A percentile compares a stretch with the other conserved stretches of the same genome.
Evolutionary conservation across 2,797 vertebrate species (phyloP).

Genomic region (Vespertilio murinus): DNA sequence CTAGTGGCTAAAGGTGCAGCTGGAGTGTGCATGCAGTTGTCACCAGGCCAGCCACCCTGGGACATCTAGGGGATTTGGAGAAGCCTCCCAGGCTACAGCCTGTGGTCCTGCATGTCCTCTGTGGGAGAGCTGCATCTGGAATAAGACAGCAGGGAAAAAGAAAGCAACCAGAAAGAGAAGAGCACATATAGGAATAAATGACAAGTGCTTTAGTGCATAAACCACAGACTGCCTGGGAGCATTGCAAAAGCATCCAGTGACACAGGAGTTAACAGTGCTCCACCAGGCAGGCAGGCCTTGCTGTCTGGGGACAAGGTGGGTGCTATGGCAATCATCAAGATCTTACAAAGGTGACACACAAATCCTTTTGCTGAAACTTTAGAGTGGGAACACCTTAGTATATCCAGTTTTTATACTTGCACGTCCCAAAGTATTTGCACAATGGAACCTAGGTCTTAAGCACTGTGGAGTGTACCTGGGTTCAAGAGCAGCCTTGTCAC

Average conservation of each 20-base stretch:
- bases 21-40: too few relatives aligned
- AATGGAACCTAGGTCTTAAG: background rate
- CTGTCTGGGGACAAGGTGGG: background rate
- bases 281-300: background rate
- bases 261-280: background rate
- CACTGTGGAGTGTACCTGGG: background rate
- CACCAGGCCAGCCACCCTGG: background rate
- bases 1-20: background rate
- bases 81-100: background rate
- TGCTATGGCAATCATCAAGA: background rate
- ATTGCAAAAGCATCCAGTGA: background rate
- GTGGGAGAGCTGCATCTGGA: background rate
- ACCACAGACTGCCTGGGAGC: background rate
- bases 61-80: background rate
- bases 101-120: background rate
- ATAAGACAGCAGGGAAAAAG: background rate
- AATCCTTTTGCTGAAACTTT: constrained; percentile 41
- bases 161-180: background rate
- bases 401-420: constrained; percentile 11
- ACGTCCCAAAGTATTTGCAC: background rate
- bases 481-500: background rate
- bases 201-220: background rate
- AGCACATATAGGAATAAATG: background rate
- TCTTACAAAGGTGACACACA: constrained; percentile 51
- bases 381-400: constrained; percentile 54